Base-by-base conservation (phyloP, 2,888 invertebrate species). In the Cephus runcator region DNA sequence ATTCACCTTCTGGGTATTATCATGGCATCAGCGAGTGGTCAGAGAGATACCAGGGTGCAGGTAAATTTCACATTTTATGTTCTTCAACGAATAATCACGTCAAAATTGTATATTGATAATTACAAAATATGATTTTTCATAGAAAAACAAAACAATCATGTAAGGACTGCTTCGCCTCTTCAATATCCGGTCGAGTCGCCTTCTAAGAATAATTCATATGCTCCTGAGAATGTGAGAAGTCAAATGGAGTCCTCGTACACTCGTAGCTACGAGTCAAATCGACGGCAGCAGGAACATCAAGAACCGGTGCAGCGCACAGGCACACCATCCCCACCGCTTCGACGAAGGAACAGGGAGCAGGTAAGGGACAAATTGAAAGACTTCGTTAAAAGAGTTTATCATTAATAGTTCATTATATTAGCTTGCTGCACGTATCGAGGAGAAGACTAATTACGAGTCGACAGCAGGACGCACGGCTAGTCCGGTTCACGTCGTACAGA, bases 11-110 rank as follows among this genome's bases (percentile, higher is more conserved):
- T 4, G 93, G 94, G 75, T 95, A 94, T 87, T 95, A 94, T 87
- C 95, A 95, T 85, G 96, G 96, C 34, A 95, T 96, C 77, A 95
- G 95, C 76, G 96, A 97, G 86, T 96, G 97, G 96, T 95, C 95
- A 1, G 96, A 96, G 87, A 93, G 95, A 77, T 88, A 91, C 81
- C 89, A 89, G 73, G 84, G 83, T 69, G 78, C 82, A 69, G 87
- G 87, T 87, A 82, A 71, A 79, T 81, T 56, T 56, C 23, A 56
- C 3, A 56, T 9, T 56, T 23, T 23, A 56, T 56, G 0, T 23
- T 56, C 56, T 56, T 23, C 23, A 23, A 30, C 1, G 12, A 33
- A 71, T 12, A 3, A 12, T 6, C 31, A 31, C 0, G 9, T 15
- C 12, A 2, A 71, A 71, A 71, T 12, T 30, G 31, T 33, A 34